phyloP scores from a whole-genome alignment of 2,113 vertebrate species.

The Brachyhypopomus gauderio region DNA sequence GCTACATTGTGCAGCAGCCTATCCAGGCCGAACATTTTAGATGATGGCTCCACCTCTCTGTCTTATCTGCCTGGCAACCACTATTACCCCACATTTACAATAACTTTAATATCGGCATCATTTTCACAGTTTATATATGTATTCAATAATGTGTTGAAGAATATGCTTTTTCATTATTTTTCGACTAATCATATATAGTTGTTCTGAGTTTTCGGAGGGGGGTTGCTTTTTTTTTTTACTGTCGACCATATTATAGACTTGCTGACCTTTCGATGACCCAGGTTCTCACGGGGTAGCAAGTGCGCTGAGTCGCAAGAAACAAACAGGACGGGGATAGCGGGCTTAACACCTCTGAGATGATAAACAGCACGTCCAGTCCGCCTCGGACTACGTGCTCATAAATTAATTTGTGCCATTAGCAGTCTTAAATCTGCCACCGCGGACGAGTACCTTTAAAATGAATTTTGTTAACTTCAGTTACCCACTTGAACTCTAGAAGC shows the following conservation, averaged over 20 bases:
- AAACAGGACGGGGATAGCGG: conserved; percentile 57
- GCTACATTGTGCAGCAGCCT: neutral
- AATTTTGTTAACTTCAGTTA: no score
- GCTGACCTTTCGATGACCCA: conserved; percentile 75
- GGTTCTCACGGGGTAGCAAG: conserved; percentile 42
- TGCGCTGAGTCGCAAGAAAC: conserved; percentile 57
- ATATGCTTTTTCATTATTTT: neutral
- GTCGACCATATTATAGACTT: conserved; percentile 47
- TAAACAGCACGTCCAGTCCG: neutral
- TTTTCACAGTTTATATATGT: neutral
- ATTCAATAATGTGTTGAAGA: neutral
- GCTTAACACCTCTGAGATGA: conserved; percentile 10
- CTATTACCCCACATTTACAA: neutral
- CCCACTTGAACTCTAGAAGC: no score
- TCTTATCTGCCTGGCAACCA: conserved; percentile 24
- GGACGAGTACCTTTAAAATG: no score
- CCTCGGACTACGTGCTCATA: no score
- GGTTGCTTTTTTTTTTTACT: no score
- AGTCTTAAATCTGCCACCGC: no score
- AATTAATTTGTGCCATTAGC: no score
- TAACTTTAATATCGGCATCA: neutral
- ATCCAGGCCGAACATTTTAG: neutral
- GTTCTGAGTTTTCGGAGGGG: neutral
- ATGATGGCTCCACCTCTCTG: conserved; percentile 21
- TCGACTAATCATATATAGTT: neutral